A percentile compares a stretch with the other conserved stretches of the same genome.
Evolutionary conservation across 2,797 vertebrate genomes (phyloP).

Genomic region (Eulemur mongoz): DNA sequence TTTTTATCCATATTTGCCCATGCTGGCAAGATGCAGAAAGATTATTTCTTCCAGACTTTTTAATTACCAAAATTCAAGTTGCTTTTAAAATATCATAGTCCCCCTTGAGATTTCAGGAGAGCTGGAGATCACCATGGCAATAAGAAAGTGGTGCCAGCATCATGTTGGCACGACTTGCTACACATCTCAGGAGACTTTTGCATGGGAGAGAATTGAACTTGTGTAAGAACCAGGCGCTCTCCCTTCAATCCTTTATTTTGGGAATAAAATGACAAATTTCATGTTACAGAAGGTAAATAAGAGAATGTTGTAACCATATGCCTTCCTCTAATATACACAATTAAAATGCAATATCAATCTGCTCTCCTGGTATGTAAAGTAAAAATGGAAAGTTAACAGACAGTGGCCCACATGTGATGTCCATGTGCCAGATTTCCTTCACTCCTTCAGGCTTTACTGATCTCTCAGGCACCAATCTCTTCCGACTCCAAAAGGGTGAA

Average conservation of each 20-base stretch:
- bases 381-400: constrained; percentile 78
- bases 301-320: constrained; percentile 63
- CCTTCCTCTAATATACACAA: constrained; percentile 74
- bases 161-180: constrained; percentile 82
- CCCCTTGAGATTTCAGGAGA: constrained; percentile 85
- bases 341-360: constrained; percentile 71
- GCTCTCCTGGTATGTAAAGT: constrained; percentile 67
- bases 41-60: constrained; percentile 84
- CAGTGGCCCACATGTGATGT: constrained; percentile 62
- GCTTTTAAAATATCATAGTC: constrained; percentile 85
- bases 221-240: constrained; percentile 73
- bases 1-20: constrained; percentile 82
- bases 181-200: constrained; percentile 82
- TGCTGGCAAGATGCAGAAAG: constrained; percentile 80
- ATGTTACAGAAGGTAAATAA: constrained; percentile 77
- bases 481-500: neutral
- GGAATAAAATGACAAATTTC: constrained; percentile 76
- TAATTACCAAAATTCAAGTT: constrained; percentile 87
- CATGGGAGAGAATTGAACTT: constrained; percentile 82
- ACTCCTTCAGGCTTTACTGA: neutral
- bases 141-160: constrained; percentile 86
- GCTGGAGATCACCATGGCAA: constrained; percentile 88
- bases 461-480: neutral
- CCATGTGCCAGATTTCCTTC: constrained; percentile 48
- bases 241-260: constrained; percentile 73